phyloP scores from a whole-genome alignment of 2,797 vertebrate species.

The Anguilla pacifica region DNA sequence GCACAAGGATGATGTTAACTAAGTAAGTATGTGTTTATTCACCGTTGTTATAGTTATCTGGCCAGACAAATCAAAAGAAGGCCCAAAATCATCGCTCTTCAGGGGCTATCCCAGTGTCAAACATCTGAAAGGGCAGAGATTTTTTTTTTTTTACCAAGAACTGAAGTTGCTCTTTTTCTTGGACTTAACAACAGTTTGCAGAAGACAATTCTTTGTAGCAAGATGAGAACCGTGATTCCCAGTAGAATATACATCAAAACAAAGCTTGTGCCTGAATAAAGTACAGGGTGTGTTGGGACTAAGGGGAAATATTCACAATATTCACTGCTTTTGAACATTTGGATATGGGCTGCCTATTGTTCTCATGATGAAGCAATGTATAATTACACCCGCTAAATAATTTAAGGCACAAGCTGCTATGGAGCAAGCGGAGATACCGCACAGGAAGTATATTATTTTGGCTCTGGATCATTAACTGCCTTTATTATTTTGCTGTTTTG shows the following conservation, averaged over 20 bases:
- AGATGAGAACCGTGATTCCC: not conserved
- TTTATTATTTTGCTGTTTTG: not conserved
- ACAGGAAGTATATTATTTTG: not conserved
- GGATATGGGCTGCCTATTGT: not conserved
- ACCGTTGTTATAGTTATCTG: not conserved
- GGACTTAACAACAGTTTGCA: not conserved
- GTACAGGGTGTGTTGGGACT: not conserved
- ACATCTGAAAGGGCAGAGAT: not conserved
- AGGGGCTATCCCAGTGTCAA: not conserved
- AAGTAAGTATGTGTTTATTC: not conserved
- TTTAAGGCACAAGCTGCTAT: not conserved
- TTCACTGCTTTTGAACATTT: not conserved
- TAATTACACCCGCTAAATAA: not conserved
- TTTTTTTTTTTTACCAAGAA: not conserved
- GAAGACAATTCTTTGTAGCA: not conserved
- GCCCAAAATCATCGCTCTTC: not conserved
- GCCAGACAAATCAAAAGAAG: not conserved
- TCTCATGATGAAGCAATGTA: not conserved
- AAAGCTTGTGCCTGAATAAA: not conserved
- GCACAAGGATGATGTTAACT: not conserved
- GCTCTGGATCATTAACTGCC: not conserved
- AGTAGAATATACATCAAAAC: slow-evolving; percentile 11
- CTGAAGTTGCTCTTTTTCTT: not conserved
- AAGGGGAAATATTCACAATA: not conserved
- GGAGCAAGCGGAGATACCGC: not conserved